A percentile compares a stretch with the other conserved stretches of the same genome.
Evolutionary conservation across 2,797 vertebrate species (phyloP).

Genomic region (Hydrolagus colliei): DNA sequence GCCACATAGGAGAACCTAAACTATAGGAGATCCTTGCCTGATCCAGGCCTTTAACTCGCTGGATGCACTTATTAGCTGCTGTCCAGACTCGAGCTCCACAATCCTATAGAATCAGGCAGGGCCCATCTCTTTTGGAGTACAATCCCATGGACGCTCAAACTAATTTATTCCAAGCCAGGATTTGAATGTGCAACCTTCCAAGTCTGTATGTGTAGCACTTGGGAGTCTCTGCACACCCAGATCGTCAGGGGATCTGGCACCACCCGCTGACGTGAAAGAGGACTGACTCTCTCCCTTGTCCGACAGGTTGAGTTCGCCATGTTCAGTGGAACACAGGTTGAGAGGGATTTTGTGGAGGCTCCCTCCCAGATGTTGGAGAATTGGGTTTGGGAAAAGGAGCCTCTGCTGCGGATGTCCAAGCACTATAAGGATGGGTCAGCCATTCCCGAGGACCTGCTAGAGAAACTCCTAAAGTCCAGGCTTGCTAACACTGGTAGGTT

Average conservation of each 20-base stretch:
- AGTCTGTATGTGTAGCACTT: too few species aligned
- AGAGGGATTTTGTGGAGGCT: conserved; percentile 91
- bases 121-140: too few species aligned
- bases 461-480: conserved; percentile 84
- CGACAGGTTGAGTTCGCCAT: conserved; percentile 83
- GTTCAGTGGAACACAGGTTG: conserved; percentile 93
- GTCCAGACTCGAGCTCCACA: too few species aligned
- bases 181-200: too few species aligned
- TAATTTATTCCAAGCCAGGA: too few species aligned
- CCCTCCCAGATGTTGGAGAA: conserved; percentile 98
- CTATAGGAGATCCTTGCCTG: too few species aligned
- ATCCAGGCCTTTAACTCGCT: too few species aligned
- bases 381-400: conserved; percentile 95
- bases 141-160: too few species aligned
- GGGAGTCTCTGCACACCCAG: too few species aligned
- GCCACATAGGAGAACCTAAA: not conserved
- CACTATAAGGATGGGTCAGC: conserved; percentile 71
- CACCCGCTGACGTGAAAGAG: not conserved
- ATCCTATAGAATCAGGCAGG: not conserved
- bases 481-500: conserved; percentile 84
- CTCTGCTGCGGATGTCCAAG: conserved; percentile 80
- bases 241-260: too few species aligned
- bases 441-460: conserved; percentile 76
- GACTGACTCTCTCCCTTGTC: not conserved
- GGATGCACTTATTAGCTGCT: not conserved